Conservation (phyloP, 2,888 invertebrate genomes). For the Agrilus cyanescens region DNA sequence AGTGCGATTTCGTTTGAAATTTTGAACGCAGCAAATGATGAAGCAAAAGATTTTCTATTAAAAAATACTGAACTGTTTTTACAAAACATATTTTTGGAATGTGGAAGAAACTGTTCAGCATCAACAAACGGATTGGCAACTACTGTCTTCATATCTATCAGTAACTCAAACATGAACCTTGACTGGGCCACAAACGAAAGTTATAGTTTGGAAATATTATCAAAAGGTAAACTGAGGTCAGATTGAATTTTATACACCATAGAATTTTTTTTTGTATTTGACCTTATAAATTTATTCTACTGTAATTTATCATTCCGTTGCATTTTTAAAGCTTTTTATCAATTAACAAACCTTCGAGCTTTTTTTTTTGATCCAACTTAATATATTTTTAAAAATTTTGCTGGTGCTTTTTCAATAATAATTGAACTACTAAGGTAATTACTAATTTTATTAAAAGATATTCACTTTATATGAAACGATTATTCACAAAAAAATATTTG, state of each 20-base stretch:
- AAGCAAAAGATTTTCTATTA: constrained; percentile 39
- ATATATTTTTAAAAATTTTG: too few species aligned
- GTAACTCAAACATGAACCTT: constrained; percentile 38
- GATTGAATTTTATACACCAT: neutral
- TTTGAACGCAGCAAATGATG: constrained; percentile 36
- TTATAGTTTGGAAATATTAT: constrained; percentile 39
- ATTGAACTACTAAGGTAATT: too few species aligned
- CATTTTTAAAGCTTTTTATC: too few species aligned
- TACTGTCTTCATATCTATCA: constrained; percentile 44
- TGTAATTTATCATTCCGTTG: too few species aligned
- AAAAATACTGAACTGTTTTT: constrained; percentile 45
- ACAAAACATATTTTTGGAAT: constrained; percentile 46
- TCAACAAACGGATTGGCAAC: constrained; percentile 38
- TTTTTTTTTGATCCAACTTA: too few species aligned
- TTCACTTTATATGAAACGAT: too few species aligned
- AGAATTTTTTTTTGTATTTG: too few species aligned
- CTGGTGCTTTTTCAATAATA: too few species aligned
- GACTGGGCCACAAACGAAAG: constrained; percentile 60
- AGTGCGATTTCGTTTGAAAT: constrained; percentile 36
- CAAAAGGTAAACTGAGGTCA: constrained; percentile 5
- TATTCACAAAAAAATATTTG: too few species aligned
- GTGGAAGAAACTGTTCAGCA: constrained; percentile 38
- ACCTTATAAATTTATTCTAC: too few species aligned
- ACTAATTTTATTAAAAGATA: too few species aligned
- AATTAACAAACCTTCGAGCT: too few species aligned